Base-by-base conservation (phyloP, 2,888 invertebrate genomes). In the Drosophila eohydei region DNA sequence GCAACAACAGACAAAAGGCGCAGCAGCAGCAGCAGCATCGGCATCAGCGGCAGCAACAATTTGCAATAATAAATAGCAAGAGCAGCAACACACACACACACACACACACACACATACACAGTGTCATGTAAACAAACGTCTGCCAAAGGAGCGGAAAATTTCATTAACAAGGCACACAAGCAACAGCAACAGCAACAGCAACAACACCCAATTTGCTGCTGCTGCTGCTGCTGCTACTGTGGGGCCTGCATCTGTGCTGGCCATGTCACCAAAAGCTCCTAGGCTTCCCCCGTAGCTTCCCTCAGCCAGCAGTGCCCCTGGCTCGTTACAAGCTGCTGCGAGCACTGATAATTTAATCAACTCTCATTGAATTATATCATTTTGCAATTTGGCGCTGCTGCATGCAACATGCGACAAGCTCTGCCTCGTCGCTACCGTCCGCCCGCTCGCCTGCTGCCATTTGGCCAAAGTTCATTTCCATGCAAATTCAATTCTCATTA, bases 301-400 rank as follows among this genome's bases (percentile, higher is more conserved):
- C 2, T 1, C n/a, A 0, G 2, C 34, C 4, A 34, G 2, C 41
- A 21, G 4, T 2, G 26, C 21, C 66, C 30, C 48, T 4, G 28
- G 36, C 0, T 36, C 52, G 26, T 38, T 36, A 9, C 34, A 21
- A 48, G 44, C 69, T 38, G 38, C 68, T 65, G 26, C 65, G 60
- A 70, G 67, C 82, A 68, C 71, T 89, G 89, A 87, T 90, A 87
- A 91, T 83, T 87, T 89, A 88, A 88, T 88, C 89, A 88, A 90
- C 88, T 88, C 90, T 88, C 90, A 88, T 88, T 88, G 89, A 90
- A 88, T 88, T 88, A 88, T 90, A 80, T 88, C 89, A 88, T 88
- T 88, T 88, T 88, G 87, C 84, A 87, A 87, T 87, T 87, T 90
- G 83, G 67, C 54, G 71, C 66, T 81, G 84, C 74, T 56, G 54